These are phyloP conservation scores for Drosophila rellima DNA, from an alignment of 2,888 invertebrate species.

Conservation along the genomic window DNA sequence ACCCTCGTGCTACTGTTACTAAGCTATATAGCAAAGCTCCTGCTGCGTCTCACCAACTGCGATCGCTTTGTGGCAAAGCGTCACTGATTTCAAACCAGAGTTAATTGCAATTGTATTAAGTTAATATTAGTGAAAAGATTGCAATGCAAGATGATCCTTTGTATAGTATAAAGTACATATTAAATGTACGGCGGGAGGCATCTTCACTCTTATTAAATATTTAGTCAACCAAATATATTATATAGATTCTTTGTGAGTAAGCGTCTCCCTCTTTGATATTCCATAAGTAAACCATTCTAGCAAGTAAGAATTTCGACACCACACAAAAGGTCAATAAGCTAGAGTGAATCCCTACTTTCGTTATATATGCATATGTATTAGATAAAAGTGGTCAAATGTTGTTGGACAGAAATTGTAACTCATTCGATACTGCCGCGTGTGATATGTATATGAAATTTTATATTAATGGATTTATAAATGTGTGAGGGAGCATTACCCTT, in stretches of 20 bases:
- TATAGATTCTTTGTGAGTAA: background rate
- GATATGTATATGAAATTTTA: too few relatives aligned
- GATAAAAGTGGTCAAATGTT: too few relatives aligned
- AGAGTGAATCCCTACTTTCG: too few relatives aligned
- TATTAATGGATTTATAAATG: background rate
- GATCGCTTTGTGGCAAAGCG: conserved; percentile 39
- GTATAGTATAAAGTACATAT: background rate
- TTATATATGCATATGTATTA: too few relatives aligned
- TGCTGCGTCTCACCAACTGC: conserved; percentile 82
- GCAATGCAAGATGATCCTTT: background rate
- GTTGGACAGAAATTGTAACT: too few relatives aligned
- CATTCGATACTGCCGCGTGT: too few relatives aligned
- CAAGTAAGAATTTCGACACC: too few relatives aligned
- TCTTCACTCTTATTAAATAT: background rate
- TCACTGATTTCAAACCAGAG: conserved; percentile 33
- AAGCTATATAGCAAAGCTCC: conserved; percentile 88
- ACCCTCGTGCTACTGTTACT: conserved; percentile 90
- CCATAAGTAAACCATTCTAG: too few relatives aligned
- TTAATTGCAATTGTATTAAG: conserved; percentile 5
- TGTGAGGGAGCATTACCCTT: too few relatives aligned
- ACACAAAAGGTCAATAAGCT: too few relatives aligned
- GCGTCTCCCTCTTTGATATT: background rate
- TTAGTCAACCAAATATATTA: background rate
- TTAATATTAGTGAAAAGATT: background rate
- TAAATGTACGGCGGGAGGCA: background rate